Base-by-base conservation (phyloP, 1,140 invertebrate species). In the Bombus ignitus region DNA sequence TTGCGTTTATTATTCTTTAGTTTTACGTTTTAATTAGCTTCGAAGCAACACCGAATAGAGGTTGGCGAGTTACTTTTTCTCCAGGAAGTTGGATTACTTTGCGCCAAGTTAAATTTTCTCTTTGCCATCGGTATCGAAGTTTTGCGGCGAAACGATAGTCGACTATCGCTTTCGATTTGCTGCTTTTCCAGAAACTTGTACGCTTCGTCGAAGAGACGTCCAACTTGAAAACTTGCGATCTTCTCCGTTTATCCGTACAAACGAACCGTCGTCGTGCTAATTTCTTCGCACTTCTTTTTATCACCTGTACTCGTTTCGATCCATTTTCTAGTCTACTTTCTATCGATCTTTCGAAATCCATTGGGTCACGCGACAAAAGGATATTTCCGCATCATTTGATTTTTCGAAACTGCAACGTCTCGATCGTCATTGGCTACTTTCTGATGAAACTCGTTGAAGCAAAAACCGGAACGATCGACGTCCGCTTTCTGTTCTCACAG, bases 401-500 rank as follows among this genome's bases (percentile, higher is more conserved):
- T 74, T 47, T 53, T 74, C 44, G 44, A 53, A 74, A 74, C 22
- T 74, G 25, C 9, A 32, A 44, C n/a, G n/a, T 44, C 12, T 22
- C 35, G 37, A 18, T 57, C 73, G 22, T 35, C 28, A 25, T 42
- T 13, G 15, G 12, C 8, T 42, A 35, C 12, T 32, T 66, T 79
- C n/a, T 13, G 44, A 59, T 42, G 80, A 73, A 73, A 62, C 53
- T 57, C 32, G 47, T 13, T 3, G 9, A 5, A 2, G 18, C 35
- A 68, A 57, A 44, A 76, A 57, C 42, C 15, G 59, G 66, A n/a
- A 70, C 22, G 65, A 70, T 44, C 35, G 22, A 62, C 28, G 25
- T 72, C 57, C 72, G 65, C 66, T 79, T 84, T 79, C 83, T 59
- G 76, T 84, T 84, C 68, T 80, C 76, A 84, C 76, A 42, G n/a